These are phyloP conservation scores for Lasioglossum marginatum DNA, from an alignment of 2,888 invertebrate species.

Conservation along the genomic window DNA sequence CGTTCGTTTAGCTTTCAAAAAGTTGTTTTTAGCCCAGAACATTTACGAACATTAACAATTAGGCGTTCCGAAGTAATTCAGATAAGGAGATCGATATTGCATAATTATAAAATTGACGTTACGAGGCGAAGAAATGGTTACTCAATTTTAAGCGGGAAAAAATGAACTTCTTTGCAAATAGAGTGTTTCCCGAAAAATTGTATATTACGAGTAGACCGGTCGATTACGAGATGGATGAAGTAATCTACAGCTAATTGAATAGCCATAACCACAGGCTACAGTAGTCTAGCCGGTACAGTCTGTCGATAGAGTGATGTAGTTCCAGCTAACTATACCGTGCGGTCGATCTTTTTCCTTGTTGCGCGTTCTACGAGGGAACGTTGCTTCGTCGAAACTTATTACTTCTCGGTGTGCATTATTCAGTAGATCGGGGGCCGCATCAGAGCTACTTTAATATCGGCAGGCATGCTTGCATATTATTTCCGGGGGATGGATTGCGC, in stretches of 20 bases:
- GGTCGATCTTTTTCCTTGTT: conserved; percentile 31
- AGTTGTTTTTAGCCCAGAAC: not conserved
- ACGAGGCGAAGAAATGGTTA: not conserved
- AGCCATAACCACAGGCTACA: not conserved
- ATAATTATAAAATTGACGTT: not conserved
- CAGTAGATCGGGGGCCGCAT: conserved; percentile 52
- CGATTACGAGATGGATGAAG: not conserved
- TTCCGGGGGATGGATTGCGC: conserved; percentile 18
- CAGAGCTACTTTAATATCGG: conserved; percentile 54
- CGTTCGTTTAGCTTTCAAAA: not conserved
- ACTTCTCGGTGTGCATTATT: conserved; percentile 53
- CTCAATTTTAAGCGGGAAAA: not conserved
- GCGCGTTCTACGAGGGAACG: conserved; percentile 12
- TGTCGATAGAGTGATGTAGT: conserved; percentile 5
- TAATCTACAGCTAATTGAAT: not conserved
- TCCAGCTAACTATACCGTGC: conserved; percentile 7
- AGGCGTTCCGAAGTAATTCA: not conserved
- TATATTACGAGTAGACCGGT: not conserved
- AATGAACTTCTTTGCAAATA: not conserved
- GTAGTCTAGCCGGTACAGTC: not conserved
- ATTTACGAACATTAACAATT: too few species aligned
- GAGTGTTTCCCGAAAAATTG: not conserved
- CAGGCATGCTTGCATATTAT: conserved; percentile 48
- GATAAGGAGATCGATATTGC: not conserved
- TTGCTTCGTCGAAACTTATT: conserved; percentile 49